Percentiles rank a stretch among this genome's conserved stretches.
Evolutionary conservation across 2,113 vertebrate species (phyloP).

Genomic region (Sylvicapra grimmia): DNA sequence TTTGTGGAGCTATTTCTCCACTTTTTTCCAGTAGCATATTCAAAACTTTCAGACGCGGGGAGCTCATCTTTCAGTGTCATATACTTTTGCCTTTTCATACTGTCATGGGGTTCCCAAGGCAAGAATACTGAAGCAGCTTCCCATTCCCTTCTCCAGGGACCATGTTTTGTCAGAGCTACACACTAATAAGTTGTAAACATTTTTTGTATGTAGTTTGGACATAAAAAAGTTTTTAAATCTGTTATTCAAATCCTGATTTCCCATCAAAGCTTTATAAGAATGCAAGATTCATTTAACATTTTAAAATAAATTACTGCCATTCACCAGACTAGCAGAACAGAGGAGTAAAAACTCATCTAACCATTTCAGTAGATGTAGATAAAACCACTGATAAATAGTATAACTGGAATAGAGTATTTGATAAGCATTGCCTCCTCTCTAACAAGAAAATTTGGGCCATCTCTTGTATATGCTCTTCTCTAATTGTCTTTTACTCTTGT

Average conservation of each 20-base stretch:
- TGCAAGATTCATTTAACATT: neutral
- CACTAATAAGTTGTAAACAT: neutral
- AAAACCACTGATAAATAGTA: neutral
- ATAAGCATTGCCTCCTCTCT: neutral
- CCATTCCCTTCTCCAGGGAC: neutral
- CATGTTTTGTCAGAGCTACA: neutral
- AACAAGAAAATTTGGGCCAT: neutral
- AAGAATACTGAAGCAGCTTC: neutral
- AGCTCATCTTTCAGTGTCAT: neutral
- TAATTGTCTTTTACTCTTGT: neutral
- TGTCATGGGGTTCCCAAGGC: neutral
- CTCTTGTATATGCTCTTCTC: neutral
- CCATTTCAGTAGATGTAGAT: neutral
- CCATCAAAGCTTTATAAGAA: neutral
- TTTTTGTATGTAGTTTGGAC: neutral
- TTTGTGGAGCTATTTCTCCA: neutral
- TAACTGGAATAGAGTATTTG: neutral
- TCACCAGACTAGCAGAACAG: neutral
- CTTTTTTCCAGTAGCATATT: neutral
- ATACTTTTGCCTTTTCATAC: neutral
- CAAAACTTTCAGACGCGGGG: fast-evolving
- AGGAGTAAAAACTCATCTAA: neutral
- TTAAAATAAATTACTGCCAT: neutral
- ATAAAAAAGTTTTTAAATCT: neutral
- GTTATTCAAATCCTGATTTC: neutral